A percentile compares a stretch with the other conserved stretches of the same genome.
phyloP scores from a whole-genome alignment of 37 sponge, comb jelly and placozoan genomes.

The Dysidea cf. avara region DNA sequence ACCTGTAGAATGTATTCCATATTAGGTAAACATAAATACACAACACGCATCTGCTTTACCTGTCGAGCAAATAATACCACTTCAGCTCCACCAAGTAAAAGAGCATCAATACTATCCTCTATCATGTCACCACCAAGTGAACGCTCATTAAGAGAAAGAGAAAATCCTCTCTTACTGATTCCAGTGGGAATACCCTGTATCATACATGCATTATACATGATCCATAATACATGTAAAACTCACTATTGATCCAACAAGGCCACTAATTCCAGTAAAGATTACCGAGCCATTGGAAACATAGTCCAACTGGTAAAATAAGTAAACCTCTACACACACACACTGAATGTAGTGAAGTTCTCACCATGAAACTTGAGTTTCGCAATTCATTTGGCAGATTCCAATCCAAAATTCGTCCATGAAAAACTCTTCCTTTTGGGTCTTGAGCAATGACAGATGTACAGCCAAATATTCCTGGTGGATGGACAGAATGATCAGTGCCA shows the following conservation, averaged over 20 bases:
- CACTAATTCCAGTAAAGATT: constrained; percentile 45
- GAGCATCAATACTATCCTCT: constrained; percentile 39
- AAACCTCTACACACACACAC: background rate
- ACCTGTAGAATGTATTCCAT: no score
- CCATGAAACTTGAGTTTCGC: constrained; percentile 56
- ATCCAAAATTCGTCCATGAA: constrained; percentile 73
- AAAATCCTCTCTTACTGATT: constrained; percentile 44
- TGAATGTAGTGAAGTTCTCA: background rate
- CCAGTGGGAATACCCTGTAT: constrained; percentile 62
- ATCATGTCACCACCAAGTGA: constrained; percentile 43
- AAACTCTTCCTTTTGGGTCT: constrained; percentile 11
- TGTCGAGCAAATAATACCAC: constrained; percentile 52
- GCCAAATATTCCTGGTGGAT: constrained; percentile 19
- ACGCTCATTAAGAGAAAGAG: constrained; percentile 63
- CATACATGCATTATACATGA: background rate
- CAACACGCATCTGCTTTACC: no score
- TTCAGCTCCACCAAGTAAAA: constrained; percentile 17
- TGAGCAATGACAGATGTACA: constrained; percentile 75
- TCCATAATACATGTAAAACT: background rate
- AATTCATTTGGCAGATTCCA: constrained; percentile 70
- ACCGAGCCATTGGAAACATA: constrained; percentile 19
- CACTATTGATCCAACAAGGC: constrained; percentile 63
- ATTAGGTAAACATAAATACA: no score
- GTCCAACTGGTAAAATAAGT: constrained; percentile 23
- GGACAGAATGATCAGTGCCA: no score